Base-by-base conservation (phyloP, 2,113 vertebrate genomes). In the Setophaga kirtlandii region DNA sequence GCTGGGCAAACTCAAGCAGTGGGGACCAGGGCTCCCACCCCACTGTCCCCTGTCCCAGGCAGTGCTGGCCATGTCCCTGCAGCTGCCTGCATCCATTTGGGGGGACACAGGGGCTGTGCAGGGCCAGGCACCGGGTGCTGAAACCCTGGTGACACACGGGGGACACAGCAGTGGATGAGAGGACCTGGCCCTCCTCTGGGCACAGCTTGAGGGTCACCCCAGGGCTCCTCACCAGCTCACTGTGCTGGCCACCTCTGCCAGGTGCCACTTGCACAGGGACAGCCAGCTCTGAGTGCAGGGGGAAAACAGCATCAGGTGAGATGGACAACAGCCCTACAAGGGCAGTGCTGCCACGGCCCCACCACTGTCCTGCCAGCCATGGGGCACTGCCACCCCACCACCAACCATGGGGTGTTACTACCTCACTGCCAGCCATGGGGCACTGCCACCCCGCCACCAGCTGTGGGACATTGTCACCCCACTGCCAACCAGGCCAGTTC, bases 91-190 rank as follows among this genome's bases (percentile, higher is more conserved):
- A 28, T 9, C 33, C 25, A 1, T 22, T 27, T 28, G 3, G 1
- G 5, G 46, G 21, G 31, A 35, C 7, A 1, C 1, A 0, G 27
- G 7, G 17, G 18, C 14, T 2, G 1, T 19, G 64, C 12, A 37
- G 46, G 24, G 25, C 23, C 47, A 60, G 16, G 16, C 59, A 64
- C n/a, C 0, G 0, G 16, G 5, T 62, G 37, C 39, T 55, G 71
- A 55, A 18, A 21, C 33, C 30, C 47, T 9, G 21, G 39, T 15
- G 18, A 50, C 78, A 69, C 5, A 4, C 0, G 31, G 44, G 63
- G 47, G 46, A 49, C 44, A 17, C 65, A 47, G 64, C 80, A 77
- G 31, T 5, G 12, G 12, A 50, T 18, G 17, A 77, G 25, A 53
- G 35, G 33, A 68, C 9, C 37, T 8, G 1, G 41, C 5, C 20